Percentiles rank a stretch among this genome's conserved stretches.
Evolutionary conservation across 2,113 vertebrate species (phyloP).

Genomic region (Gavia stellata): DNA sequence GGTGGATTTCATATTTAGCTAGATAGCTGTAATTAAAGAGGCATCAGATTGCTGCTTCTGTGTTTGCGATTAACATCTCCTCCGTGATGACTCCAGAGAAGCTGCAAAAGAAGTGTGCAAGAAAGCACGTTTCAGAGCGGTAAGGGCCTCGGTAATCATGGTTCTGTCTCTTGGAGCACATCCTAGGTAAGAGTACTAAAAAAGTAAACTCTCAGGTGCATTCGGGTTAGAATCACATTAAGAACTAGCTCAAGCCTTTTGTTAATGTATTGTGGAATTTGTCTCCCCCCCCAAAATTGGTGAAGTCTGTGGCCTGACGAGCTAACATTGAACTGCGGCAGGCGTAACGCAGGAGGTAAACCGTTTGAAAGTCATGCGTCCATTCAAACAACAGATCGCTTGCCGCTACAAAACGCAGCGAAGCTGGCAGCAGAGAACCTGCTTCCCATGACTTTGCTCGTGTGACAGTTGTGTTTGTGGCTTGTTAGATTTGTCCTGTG

Average conservation of each 20-base stretch:
- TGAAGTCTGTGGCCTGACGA: neutral
- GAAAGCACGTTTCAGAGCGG: neutral
- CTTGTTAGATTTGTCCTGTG: neutral
- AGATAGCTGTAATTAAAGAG: neutral
- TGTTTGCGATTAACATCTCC: neutral
- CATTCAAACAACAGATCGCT: rapidly evolving
- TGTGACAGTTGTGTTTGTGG: neutral
- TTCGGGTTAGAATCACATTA: neutral
- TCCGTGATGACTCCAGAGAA: neutral
- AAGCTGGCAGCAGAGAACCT: neutral
- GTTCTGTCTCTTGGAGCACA: neutral
- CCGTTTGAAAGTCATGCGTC: neutral
- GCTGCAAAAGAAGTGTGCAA: neutral
- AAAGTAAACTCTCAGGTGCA: neutral
- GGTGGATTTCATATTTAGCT: neutral
- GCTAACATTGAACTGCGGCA: neutral
- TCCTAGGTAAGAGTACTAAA: rapidly evolving
- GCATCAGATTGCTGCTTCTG: neutral
- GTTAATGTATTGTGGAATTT: neutral
- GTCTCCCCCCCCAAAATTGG: rapidly evolving
- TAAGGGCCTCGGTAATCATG: too few species aligned
- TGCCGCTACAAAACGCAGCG: neutral
- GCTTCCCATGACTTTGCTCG: neutral
- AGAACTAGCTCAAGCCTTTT: neutral
- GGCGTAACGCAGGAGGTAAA: neutral